Evolutionary conservation across 2,113 vertebrate genomes (phyloP).

Genomic region (Scatophagus argus): DNA sequence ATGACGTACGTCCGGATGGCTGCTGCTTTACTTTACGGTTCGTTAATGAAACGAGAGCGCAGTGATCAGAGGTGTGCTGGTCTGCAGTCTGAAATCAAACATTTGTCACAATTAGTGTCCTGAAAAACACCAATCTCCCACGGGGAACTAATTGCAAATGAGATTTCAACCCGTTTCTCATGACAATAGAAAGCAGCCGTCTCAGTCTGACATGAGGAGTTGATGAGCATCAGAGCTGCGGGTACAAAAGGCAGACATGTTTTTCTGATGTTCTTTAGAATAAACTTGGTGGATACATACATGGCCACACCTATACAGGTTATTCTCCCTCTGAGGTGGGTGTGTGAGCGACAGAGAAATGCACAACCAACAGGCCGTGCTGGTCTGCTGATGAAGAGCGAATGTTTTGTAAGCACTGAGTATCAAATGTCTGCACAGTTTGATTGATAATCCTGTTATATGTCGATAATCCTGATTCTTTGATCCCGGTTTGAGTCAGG

Average conservation of each 20-base stretch:
- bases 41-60: neutral
- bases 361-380: constrained; percentile 5
- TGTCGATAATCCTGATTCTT: too few species aligned
- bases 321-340: constrained; percentile 43
- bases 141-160: neutral
- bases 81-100: neutral
- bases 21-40: neutral
- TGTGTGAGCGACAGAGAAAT: neutral
- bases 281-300: constrained; percentile 9
- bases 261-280: constrained; percentile 1
- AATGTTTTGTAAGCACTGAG: too few species aligned
- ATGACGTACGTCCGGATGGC: neutral
- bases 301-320: constrained; percentile 70
- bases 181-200: neutral
- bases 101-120: neutral
- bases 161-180: neutral
- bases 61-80: neutral
- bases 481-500: too few species aligned
- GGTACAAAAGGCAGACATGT: neutral
- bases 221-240: neutral
- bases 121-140: neutral
- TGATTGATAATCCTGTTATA: too few species aligned
- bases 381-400: constrained; percentile 13
- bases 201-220: neutral
- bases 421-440: too few species aligned